Evolutionary conservation across 2,797 vertebrate species (phyloP).

Genomic region (Myoxocephalus aenaeus): DNA sequence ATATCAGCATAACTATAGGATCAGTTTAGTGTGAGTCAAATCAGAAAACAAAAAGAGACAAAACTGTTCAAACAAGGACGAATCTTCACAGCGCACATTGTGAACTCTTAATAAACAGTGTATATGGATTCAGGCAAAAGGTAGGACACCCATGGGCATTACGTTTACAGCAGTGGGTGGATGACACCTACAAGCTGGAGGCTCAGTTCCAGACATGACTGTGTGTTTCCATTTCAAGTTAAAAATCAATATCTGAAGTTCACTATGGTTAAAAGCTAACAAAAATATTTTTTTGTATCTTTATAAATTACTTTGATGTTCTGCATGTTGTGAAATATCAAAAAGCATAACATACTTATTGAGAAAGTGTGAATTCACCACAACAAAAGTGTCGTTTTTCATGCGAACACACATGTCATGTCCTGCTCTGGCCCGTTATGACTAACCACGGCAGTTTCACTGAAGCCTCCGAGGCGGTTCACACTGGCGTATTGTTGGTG

Average conservation of each 20-base stretch:
- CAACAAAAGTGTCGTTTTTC: background rate
- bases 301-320: background rate
- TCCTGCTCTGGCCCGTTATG: background rate
- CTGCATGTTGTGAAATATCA: background rate
- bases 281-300: no score
- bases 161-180: conserved; percentile 8
- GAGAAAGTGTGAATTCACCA: background rate
- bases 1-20: background rate
- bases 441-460: conserved; percentile 21
- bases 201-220: conserved; percentile 3
- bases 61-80: background rate
- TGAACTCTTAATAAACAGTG: background rate
- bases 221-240: conserved; percentile 32
- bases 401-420: background rate
- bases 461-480: background rate
- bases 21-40: background rate
- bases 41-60: background rate
- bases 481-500: background rate
- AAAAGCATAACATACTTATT: background rate
- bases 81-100: background rate
- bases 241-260: background rate
- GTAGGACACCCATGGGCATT: background rate
- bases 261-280: background rate
- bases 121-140: background rate
- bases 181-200: conserved; percentile 17